Base-by-base conservation (phyloP, 2,113 vertebrate genomes). In the Progne subis region DNA sequence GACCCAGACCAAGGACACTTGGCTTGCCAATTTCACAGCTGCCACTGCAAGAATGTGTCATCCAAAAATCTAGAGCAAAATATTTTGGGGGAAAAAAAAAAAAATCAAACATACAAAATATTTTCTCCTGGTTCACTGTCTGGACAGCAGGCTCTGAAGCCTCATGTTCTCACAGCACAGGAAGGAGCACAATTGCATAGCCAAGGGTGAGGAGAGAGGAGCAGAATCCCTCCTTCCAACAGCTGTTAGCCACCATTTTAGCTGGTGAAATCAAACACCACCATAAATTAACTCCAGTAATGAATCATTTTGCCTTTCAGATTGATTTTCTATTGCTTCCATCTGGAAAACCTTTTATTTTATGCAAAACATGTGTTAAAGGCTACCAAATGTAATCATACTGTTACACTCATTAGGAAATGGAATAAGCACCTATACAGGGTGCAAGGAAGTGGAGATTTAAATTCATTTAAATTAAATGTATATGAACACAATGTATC, bases 331-430 rank as follows among this genome's bases (percentile, higher is more conserved):
- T 77, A 52, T 63, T 1, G 0, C 43, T 81, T 88, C 63, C 82
- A 86, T 67, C 67, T 94, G 87, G 69, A 77, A 91, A 92, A 77
- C 13, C 59, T 67, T 96, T 88, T 80, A 59, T 94, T 92, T 95
- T 90, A 88, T 80, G 71, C 50, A 95, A 94, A 92, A 57, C 16
- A 92, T 59, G 59, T 91, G 67, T 70, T 86, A 90, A 90, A 88
- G 3, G 6, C 47, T 70, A 90, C 63, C 50, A 82, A 79, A 88
- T 70, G 29, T 69, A 61, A 80, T 70, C 26, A 29, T 64, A 49
- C 49, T 44, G 21, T 60, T 76, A 21, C 23, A 25, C 7, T 87
- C 19, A 7, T 26, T 59, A 7, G 34, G 43, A 86, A 92, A 72
- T 14, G 5, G 20, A 93, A 86, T 63, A 77, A 81, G 20, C 34